A percentile compares a stretch with the other conserved stretches of the same genome.
Conservation (phyloP, 2,113 vertebrate genomes). For the Elephas maximus region DNA sequence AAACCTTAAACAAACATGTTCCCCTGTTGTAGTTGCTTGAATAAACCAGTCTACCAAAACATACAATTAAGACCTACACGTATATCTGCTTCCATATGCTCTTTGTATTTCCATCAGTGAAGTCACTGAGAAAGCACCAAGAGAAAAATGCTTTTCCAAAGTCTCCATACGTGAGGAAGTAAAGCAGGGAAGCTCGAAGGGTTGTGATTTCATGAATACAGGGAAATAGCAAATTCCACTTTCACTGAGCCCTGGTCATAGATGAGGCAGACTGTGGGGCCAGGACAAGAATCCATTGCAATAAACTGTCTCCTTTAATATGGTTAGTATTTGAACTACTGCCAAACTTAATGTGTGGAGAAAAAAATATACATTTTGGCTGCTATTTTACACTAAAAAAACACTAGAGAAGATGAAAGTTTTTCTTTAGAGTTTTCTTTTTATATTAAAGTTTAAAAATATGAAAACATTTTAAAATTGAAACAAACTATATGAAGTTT, state of each 20-base stretch:
- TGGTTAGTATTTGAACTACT: background rate
- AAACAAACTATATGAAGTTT: constrained; percentile 21
- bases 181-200: background rate
- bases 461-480: background rate
- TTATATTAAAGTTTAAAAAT: background rate
- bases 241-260: background rate
- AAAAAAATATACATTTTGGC: background rate
- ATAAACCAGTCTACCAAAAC: constrained; percentile 76
- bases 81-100: constrained; percentile 68
- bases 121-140: constrained; percentile 30
- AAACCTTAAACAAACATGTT: constrained; percentile 71
- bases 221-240: background rate
- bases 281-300: background rate
- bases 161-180: background rate
- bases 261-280: background rate
- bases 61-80: constrained; percentile 70
- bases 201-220: background rate
- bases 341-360: background rate
- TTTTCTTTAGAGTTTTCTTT: background rate
- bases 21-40: constrained; percentile 69
- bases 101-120: constrained; percentile 35
- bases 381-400: constrained; percentile 12
- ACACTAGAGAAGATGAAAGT: background rate
- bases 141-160: background rate
- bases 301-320: background rate